phyloP scores from a whole-genome alignment of 35 echinoderm and acorn worm species.

The Ptychodera flava region DNA sequence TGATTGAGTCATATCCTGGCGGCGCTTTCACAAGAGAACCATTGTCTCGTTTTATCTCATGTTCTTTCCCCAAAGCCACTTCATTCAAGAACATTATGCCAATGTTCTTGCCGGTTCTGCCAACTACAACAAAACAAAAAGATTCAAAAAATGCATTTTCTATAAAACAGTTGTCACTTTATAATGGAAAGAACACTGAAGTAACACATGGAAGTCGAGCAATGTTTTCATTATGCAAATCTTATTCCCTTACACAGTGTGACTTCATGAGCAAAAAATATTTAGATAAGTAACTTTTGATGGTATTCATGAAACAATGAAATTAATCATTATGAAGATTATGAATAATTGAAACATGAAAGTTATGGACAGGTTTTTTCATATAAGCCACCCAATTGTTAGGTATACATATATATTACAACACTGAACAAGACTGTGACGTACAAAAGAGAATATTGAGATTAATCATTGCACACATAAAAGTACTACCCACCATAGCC shows the following conservation, averaged over 20 bases:
- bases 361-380: too few species aligned
- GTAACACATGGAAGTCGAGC: too few species aligned
- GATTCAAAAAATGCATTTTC: too few species aligned
- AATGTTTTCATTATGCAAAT: too few species aligned
- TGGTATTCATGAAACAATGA: too few species aligned
- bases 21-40: constrained; percentile 54
- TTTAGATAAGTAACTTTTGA: too few species aligned
- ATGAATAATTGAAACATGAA: too few species aligned
- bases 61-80: constrained; percentile 73
- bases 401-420: not conserved
- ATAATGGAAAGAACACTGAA: too few species aligned
- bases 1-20: constrained; percentile 53
- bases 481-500: constrained; percentile 66
- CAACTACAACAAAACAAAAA: constrained; percentile 34
- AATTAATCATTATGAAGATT: too few species aligned
- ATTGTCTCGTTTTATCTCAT: constrained; percentile 60
- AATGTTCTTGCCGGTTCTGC: constrained; percentile 45
- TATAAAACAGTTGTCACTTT: too few species aligned
- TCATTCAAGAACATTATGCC: constrained; percentile 96
- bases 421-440: not conserved
- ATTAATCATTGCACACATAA: not conserved
- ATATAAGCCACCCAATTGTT: not conserved
- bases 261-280: too few species aligned
- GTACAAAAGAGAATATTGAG: not conserved
- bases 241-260: too few species aligned